Conservation (phyloP, 2,888 invertebrate genomes). For the Nemotelus nigrinus region DNA sequence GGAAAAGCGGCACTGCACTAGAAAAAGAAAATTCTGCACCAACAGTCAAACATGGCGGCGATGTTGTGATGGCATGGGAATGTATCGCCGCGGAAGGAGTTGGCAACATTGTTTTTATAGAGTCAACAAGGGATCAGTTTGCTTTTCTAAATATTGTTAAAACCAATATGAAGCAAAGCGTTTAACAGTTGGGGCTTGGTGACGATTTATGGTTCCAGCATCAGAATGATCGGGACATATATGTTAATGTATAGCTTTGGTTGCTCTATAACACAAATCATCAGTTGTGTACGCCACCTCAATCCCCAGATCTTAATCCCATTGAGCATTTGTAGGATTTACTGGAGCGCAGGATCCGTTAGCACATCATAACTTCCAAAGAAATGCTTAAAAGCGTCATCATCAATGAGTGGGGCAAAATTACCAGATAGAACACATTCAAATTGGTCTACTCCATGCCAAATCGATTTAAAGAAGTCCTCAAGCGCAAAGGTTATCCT, state of each 20-base stretch:
- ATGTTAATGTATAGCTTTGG: constrained; percentile 2
- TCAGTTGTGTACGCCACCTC: too few species aligned
- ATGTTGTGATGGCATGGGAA: constrained; percentile 46
- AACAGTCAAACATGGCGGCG: constrained; percentile 48
- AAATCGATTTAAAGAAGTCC: too few species aligned
- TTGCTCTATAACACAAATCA: neutral
- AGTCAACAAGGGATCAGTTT: constrained; percentile 40
- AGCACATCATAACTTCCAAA: too few species aligned
- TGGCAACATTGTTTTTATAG: constrained; percentile 38
- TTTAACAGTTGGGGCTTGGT: neutral
- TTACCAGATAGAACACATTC: too few species aligned
- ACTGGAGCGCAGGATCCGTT: too few species aligned
- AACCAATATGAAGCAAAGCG: constrained; percentile 21
- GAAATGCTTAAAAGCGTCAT: too few species aligned
- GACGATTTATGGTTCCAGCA: constrained; percentile 36
- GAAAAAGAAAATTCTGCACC: constrained; percentile 32
- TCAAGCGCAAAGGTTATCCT: too few species aligned
- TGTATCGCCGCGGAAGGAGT: constrained; percentile 42
- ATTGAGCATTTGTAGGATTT: too few species aligned
- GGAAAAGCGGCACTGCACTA: constrained; percentile 31
- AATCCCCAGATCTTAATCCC: too few species aligned
- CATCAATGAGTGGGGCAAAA: too few species aligned
- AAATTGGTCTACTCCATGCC: too few species aligned
- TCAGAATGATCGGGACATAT: constrained; percentile 39
- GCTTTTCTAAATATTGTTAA: constrained; percentile 38